Base-by-base conservation (phyloP, 1,140 invertebrate genomes). In the Drosophila pseudoananassae region DNA sequence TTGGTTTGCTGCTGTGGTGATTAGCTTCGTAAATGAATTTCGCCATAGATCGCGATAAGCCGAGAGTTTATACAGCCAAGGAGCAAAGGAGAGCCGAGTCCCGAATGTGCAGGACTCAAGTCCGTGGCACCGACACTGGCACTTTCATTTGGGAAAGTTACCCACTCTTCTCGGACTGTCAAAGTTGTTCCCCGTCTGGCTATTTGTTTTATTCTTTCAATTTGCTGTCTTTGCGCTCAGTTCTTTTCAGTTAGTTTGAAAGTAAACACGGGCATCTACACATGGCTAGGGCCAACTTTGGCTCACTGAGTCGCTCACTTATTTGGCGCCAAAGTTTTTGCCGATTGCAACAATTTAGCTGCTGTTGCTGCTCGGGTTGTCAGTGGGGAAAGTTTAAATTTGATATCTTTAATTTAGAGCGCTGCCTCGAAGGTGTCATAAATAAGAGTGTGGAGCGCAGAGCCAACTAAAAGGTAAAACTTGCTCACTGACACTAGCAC, bases 251-350 rank as follows among this genome's bases (percentile, higher is more conserved):
- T 77, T 80, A 68, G 76, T 78, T 85, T 68, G 47, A 33, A 73
- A 70, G 81, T 71, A 85, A 80, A 80, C 77, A 77, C 65, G 60
- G 40, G 46, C 20, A 45, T 52, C 54, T 45, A 72, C 72, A 73
- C 56, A 59, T 68, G 63, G 58, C 25, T 27, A 27, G 25, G 25
- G 25, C 52, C 52, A 85, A 63, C 63, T 63, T 60, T 58, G 15
- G 43, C 9, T 17, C 43, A 23, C 20, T 20, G 43, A 46, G 59
- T 69, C 58, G 54, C 58, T 58, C 76, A 78, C 66, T 76, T 76
- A 72, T 76, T 85, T 78, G 77, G 81, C 77, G 81, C 81, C 81
- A 65, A 73, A 85, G 59, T 78, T 85, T 85, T 63, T 68, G 65
- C 47, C 57, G 57, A 85, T 77, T 87, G 61, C 57, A 43, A 75